Conservation (phyloP, 2,113 vertebrate genomes). For the Nothobranchius kuhntae region DNA sequence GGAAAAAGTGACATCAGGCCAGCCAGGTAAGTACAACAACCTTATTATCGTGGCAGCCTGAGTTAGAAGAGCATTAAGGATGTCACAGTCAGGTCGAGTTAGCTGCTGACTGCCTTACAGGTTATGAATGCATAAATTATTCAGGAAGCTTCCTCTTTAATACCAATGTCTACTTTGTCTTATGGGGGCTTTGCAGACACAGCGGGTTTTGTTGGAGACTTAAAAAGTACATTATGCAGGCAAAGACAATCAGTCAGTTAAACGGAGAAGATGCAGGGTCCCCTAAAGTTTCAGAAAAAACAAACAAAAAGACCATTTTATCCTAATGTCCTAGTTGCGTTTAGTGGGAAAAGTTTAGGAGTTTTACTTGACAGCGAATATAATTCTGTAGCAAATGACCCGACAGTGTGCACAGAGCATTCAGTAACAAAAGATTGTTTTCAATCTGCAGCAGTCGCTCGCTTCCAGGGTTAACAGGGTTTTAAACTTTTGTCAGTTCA, state of each 20-base stretch:
- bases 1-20: constrained; percentile 8
- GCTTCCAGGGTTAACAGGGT: too few relatives aligned
- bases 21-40: constrained; percentile 13
- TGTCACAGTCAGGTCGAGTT: constrained; percentile 38
- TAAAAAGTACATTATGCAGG: constrained; percentile 28
- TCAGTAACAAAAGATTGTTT: too few relatives aligned
- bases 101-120: constrained; percentile 43
- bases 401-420: too few relatives aligned
- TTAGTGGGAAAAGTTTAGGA: too few relatives aligned
- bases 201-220: constrained; percentile 44
- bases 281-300: not conserved
- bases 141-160: constrained; percentile 48
- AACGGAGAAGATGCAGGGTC: constrained; percentile 17
- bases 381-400: too few relatives aligned
- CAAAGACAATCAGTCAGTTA: constrained; percentile 10
- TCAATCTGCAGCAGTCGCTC: too few relatives aligned
- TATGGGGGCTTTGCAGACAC: constrained; percentile 38
- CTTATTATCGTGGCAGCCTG: constrained; percentile 32
- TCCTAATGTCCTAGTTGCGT: too few relatives aligned
- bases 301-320: too few relatives aligned
- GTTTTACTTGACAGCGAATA: too few relatives aligned
- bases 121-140: constrained; percentile 58
- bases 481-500: too few relatives aligned
- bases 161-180: constrained; percentile 31
- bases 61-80: constrained; percentile 30